These are phyloP conservation scores for Athripsodes cinereus DNA, from an alignment of 2,888 invertebrate genomes.

Conservation along the genomic window DNA sequence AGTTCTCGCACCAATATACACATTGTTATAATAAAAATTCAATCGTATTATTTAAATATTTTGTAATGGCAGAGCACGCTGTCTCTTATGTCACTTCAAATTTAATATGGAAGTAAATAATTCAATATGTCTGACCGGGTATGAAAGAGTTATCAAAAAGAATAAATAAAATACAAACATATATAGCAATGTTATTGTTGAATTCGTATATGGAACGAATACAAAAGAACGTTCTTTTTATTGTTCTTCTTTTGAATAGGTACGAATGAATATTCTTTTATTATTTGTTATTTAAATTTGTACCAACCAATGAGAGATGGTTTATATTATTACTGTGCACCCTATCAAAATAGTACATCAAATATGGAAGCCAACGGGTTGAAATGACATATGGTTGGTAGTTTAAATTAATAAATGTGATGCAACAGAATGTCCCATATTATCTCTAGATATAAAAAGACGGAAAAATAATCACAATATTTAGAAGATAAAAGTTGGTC, in stretches of 20 bases:
- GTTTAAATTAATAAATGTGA: no score
- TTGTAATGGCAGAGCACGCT: no score
- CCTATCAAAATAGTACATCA: background rate
- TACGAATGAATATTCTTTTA: background rate
- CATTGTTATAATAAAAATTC: no score
- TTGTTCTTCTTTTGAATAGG: background rate
- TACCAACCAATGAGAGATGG: background rate
- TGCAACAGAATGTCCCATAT: no score
- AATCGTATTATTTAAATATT: no score
- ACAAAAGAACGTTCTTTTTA: background rate
- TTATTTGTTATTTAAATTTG: slow-evolving; percentile 1
- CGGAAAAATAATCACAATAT: no score
- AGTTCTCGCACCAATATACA: no score
- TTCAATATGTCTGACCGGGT: background rate
- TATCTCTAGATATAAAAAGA: no score
- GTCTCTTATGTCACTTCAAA: no score
- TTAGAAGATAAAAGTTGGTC: no score
- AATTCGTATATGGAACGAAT: background rate
- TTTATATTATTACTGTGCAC: background rate
- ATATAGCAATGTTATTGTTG: background rate
- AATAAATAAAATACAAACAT: background rate
- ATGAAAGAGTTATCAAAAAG: background rate
- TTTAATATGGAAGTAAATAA: background rate
- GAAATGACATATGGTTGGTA: background rate
- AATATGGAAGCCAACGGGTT: background rate